Conservation (phyloP, 2,113 vertebrate genomes). For the Rostratula benghalensis region DNA sequence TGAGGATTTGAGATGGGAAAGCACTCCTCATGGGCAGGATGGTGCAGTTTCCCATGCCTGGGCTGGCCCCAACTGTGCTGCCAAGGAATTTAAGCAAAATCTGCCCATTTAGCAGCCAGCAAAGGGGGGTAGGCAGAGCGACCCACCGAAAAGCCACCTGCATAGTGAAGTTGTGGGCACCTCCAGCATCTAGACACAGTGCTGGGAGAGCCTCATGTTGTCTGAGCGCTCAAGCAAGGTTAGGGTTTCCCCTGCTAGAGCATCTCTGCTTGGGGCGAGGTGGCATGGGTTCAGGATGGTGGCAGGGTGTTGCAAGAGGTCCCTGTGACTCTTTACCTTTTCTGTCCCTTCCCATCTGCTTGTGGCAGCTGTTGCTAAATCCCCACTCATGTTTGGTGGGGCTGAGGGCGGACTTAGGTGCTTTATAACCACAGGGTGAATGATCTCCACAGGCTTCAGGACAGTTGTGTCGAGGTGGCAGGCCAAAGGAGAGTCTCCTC, state of each 20-base stretch:
- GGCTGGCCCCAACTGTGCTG: background rate
- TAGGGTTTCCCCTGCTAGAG: background rate
- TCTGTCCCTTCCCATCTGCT: background rate
- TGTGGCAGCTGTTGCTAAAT: rapidly evolving
- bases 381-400: rapidly evolving
- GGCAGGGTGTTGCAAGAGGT: background rate
- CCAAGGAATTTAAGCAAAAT: background rate
- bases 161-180: background rate
- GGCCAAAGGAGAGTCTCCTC: background rate
- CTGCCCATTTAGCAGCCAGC: background rate
- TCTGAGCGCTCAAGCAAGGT: background rate
- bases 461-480: rapidly evolving
- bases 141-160: background rate
- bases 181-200: background rate
- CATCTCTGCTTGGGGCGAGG: background rate
- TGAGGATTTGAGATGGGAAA: background rate
- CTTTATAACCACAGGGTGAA: background rate
- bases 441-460: background rate
- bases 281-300: rapidly evolving
- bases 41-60: background rate
- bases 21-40: background rate
- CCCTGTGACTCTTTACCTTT: background rate
- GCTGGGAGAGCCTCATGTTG: background rate
- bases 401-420: background rate
- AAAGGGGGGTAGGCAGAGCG: rapidly evolving